phyloP scores from a whole-genome alignment of 2,888 invertebrate species.

The Lordiphosa andalusiaca region DNA sequence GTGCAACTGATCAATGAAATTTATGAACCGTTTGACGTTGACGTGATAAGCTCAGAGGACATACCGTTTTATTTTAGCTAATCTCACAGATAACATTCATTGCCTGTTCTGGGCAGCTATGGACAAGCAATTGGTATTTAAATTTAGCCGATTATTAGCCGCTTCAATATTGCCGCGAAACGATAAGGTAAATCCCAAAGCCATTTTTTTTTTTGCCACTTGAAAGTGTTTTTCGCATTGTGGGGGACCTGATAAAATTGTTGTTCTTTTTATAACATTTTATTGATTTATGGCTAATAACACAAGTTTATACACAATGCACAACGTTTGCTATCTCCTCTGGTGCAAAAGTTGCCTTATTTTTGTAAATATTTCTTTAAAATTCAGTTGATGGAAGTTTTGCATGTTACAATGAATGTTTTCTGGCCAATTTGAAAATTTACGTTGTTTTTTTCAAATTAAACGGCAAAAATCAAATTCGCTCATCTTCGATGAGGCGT shows the following conservation, averaged over 20 bases:
- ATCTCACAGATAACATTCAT: constrained; percentile 35
- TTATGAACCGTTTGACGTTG: constrained; percentile 24
- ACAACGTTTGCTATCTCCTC: too few relatives aligned
- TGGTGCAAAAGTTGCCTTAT: too few relatives aligned
- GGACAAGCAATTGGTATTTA: constrained; percentile 36
- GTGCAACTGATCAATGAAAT: constrained; percentile 1
- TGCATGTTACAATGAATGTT: too few relatives aligned
- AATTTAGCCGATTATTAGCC: constrained; percentile 34
- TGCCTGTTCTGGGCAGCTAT: constrained; percentile 17
- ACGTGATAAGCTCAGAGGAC: constrained; percentile 27
- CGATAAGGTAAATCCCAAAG: constrained; percentile 6
- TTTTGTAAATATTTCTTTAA: too few relatives aligned
- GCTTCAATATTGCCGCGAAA: constrained; percentile 22
- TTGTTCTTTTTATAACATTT: constrained; percentile 35
- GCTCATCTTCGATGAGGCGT: too few relatives aligned
- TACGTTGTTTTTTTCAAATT: too few relatives aligned
- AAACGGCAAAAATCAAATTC: too few relatives aligned
- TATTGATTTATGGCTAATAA: constrained; percentile 53
- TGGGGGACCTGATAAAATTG: constrained; percentile 45
- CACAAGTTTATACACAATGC: too few relatives aligned
- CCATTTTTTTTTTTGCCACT: constrained; percentile 24
- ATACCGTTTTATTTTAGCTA: constrained; percentile 21
- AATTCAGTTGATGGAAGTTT: too few relatives aligned
- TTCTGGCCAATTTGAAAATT: too few relatives aligned
- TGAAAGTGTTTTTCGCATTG: constrained; percentile 19